Base-by-base conservation (phyloP, 2,888 invertebrate species). In the Leptopilina myrica region DNA sequence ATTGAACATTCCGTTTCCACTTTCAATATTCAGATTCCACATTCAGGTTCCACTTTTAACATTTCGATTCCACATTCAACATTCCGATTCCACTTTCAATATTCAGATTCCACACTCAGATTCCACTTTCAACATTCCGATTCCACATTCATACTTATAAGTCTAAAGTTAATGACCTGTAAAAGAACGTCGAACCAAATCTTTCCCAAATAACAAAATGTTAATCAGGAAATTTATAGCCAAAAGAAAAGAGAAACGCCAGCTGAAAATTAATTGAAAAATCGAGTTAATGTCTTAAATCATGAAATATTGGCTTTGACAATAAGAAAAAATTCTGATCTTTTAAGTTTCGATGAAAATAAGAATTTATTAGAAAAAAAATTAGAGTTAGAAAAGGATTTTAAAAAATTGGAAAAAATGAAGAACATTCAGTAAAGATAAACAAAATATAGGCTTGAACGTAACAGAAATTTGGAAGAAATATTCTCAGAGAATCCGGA, bases 221-320 rank as follows among this genome's bases (percentile, higher is more conserved):
- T 6, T 1, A 59, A n/a, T 59, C 59, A 59, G n/a, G 7, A 59
- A 59, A n/a, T 59, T 14, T n/a, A 14, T n/a, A 59, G 0, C n/a
- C n/a, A 59, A 59, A 64, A 66, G 43, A 66, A 66, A 46, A 43
- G n/a, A 46, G 66, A 15, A 46, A 46, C 66, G n/a, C 66, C 66
- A 66, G 66, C 66, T 15, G 46, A 66, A 46, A 46, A 46, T 15
- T 1, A 43, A 43, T 66, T 66, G n/a, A 66, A 43, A 43, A 66
- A 66, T 66, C 62, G 15, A 8, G 20, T 62, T 20, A 6, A 33
- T 2, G 2, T 33, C 8, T 62, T 66, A n/a, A 33, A 43, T 43
- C 66, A 40, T 33, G 67, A 49, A 67, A 67, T 67, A 49, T 43
- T 46, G 15, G 15, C 46, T 5, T 46, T 67, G 8, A 9, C 43